A percentile compares a stretch with the other conserved stretches of the same genome.
phyloP scores from a whole-genome alignment of 2,113 vertebrate species.

The Melanotaenia duboulayi region DNA sequence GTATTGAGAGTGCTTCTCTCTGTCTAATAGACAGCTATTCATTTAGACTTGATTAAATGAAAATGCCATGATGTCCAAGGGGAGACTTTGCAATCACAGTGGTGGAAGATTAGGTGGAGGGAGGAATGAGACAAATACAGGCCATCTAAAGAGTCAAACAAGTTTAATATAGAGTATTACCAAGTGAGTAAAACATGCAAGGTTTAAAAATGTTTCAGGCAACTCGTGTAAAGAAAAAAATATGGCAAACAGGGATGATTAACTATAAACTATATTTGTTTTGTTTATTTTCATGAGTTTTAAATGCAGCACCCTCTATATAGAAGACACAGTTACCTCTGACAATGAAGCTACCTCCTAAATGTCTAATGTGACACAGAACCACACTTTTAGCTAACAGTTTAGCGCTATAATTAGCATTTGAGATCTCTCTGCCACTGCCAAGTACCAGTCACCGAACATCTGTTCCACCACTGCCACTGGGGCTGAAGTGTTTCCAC shows the following conservation, averaged over 20 bases:
- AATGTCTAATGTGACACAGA: slow-evolving; percentile 60
- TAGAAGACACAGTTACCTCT: slow-evolving; percentile 34
- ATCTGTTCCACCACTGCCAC: slow-evolving; percentile 67
- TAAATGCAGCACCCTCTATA: slow-evolving; percentile 31
- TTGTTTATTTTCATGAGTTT: slow-evolving; percentile 46
- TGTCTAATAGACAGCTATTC: slow-evolving; percentile 44
- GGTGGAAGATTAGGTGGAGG: slow-evolving; percentile 15
- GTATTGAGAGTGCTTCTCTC: slow-evolving; percentile 31
- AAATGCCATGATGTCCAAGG: slow-evolving; percentile 47
- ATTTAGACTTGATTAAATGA: slow-evolving; percentile 67
- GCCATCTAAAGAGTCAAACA: slow-evolving; percentile 14
- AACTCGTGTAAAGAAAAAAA: neutral
- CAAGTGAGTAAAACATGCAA: neutral
- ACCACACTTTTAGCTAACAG: slow-evolving; percentile 68
- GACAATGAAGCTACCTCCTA: slow-evolving; percentile 59
- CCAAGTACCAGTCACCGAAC: slow-evolving; percentile 67
- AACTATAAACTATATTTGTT: slow-evolving; percentile 7
- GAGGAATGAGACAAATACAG: slow-evolving; percentile 12
- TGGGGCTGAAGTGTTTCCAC: slow-evolving; percentile 13
- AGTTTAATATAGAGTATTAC: slow-evolving; percentile 14
- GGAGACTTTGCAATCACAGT: slow-evolving; percentile 28
- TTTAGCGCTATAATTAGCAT: slow-evolving; percentile 68
- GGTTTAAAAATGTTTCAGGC: neutral
- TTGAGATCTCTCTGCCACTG: slow-evolving; percentile 49
- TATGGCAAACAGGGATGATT: slow-evolving; percentile 17